Conservation (phyloP, 1,140 invertebrate species). For the Tetramorium simillimum region DNA sequence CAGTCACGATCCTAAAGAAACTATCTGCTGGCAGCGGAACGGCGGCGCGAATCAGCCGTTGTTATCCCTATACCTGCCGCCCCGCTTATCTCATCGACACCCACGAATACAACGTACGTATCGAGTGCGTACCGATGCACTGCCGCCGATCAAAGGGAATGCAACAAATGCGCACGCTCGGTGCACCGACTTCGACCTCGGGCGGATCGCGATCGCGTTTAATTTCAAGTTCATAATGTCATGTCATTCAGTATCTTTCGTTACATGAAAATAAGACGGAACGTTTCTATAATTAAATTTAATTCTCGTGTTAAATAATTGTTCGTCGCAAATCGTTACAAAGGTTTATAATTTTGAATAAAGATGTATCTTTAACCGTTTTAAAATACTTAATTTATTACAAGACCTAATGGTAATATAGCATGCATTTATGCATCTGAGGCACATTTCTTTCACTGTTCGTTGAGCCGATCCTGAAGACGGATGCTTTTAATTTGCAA, state of each 20-base stretch:
- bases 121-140: slow-evolving; percentile 43
- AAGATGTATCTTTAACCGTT: neutral
- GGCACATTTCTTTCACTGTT: neutral
- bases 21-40: slow-evolving; percentile 21
- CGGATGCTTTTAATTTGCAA: slow-evolving; percentile 19
- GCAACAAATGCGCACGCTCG: slow-evolving; percentile 9
- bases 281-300: neutral
- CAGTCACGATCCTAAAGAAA: slow-evolving; percentile 39
- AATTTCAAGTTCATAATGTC: neutral
- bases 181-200: neutral
- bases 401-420: neutral
- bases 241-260: neutral
- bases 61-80: slow-evolving; percentile 12
- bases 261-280: neutral
- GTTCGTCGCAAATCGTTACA: neutral
- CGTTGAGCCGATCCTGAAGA: neutral
- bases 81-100: slow-evolving; percentile 66
- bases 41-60: slow-evolving; percentile 51
- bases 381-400: neutral
- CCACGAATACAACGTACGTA: slow-evolving; percentile 10
- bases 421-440: neutral
- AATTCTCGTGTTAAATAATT: neutral
- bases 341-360: neutral
- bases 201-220: neutral
- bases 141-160: slow-evolving; percentile 30